Conservation (phyloP, 2,797 vertebrate species). For the Ceryle rudis region DNA sequence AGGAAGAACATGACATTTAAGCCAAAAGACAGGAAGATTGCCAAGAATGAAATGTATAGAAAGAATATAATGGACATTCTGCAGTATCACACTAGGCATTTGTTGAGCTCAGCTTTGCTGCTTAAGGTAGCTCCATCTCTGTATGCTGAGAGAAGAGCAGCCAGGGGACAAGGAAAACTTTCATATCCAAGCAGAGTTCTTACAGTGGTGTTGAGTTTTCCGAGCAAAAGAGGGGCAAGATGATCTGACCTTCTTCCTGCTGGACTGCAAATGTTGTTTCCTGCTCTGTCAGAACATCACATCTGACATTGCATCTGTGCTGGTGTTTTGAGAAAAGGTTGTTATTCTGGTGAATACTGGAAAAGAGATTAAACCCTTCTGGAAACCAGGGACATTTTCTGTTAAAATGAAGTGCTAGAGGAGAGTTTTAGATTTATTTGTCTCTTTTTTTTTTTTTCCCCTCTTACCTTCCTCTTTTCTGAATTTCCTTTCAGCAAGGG, state of each 20-base stretch:
- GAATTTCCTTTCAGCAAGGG: background rate
- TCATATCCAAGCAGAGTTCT: slow-evolving; percentile 21
- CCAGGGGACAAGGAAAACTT: background rate
- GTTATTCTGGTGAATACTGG: background rate
- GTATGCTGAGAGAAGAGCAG: background rate
- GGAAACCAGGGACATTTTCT: background rate
- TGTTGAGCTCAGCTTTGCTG: background rate
- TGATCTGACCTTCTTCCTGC: slow-evolving; percentile 61
- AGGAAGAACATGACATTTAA: background rate
- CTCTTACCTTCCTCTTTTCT: background rate
- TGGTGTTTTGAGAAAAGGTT: slow-evolving; percentile 28
- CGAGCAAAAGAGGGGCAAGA: slow-evolving; percentile 19
- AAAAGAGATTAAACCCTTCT: slow-evolving; percentile 50
- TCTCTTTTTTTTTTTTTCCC: background rate
- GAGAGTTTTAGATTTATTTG: background rate
- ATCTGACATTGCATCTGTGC: slow-evolving; percentile 4
- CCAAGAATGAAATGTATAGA: background rate
- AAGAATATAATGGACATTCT: background rate
- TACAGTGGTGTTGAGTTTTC: slow-evolving; percentile 20
- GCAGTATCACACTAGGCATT: background rate
- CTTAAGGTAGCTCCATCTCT: background rate
- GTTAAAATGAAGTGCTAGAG: slow-evolving; percentile 20
- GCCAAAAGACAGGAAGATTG: background rate
- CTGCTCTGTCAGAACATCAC: slow-evolving; percentile 15
- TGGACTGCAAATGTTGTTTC: slow-evolving; percentile 54